Conservation (phyloP, 92 coral and sea anemone species). For the Blastomussa wellsi region DNA sequence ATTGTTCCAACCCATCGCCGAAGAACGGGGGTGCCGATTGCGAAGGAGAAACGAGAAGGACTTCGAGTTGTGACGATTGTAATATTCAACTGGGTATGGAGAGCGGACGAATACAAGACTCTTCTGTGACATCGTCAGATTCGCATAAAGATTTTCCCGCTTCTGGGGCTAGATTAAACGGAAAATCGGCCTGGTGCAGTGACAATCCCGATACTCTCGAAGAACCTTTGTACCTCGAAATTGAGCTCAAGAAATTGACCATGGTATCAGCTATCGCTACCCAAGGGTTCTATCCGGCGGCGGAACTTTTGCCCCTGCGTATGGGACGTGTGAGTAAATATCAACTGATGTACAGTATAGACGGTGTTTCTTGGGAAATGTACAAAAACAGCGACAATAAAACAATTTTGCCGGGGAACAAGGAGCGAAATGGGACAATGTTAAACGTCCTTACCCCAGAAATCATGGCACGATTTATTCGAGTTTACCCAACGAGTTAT, state of each 20-base stretch:
- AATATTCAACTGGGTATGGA: conserved; percentile 78
- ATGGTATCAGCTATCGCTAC: conserved; percentile 78
- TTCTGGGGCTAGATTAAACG: conserved; percentile 65
- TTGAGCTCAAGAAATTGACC: conserved; percentile 69
- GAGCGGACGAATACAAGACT: conserved; percentile 57
- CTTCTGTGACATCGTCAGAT: conserved; percentile 65
- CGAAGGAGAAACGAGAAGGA: conserved; percentile 63
- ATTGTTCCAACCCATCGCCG: conserved; percentile 79
- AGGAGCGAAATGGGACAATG: conserved; percentile 52
- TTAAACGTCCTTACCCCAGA: conserved; percentile 63
- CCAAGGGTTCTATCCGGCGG: conserved; percentile 77
- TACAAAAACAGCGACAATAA: conserved; percentile 54
- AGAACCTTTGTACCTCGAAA: conserved; percentile 67
- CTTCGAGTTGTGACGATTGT: conserved; percentile 71
- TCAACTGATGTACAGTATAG: conserved; percentile 74
- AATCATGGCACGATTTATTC: conserved; percentile 70
- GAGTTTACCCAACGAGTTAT: conserved; percentile 69
- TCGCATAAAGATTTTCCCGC: conserved; percentile 78
- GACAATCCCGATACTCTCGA: conserved; percentile 31
- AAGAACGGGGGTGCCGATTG: conserved; percentile 76
- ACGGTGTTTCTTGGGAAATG: conserved; percentile 69
- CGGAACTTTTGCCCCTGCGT: conserved; percentile 59
- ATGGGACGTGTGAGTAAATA: conserved; percentile 88
- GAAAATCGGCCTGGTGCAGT: conserved; percentile 88
- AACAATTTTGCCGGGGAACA: conserved; percentile 68